Base-by-base conservation (phyloP, 2,888 invertebrate species). In the Dione juno region DNA sequence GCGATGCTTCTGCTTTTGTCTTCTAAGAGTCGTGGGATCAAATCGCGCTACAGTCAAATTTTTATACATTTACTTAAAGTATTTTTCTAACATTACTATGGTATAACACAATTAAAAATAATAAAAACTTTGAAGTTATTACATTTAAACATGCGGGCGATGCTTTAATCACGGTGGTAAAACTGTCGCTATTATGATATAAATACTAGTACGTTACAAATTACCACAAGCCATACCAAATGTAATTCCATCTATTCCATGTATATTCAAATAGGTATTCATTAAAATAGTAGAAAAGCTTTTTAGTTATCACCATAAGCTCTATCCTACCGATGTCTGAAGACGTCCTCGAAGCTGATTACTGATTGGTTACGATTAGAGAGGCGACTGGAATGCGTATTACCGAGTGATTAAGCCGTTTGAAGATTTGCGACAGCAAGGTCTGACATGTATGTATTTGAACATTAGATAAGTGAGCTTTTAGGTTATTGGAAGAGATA, bases 301-400 rank as follows among this genome's bases (percentile, higher is more conserved):
- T 14, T n/a, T 37, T 10, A 16, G 16, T 16, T n/a, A 16, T 37
- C 35, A 59, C 43, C 14, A 28, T 41, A 59, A 28, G 21, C 43
- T 61, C 28, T 45, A 45, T 61, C 61, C 6, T n/a, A n/a, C 45
- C 28, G 28, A 35, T 43, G 19, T 64, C 50, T 64, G 50, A 37
- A 48, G 64, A 64, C 64, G 64, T 50, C 14, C 9, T 41, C 64
- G 37, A 16, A 63, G 19, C 64, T 64, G 64, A 63, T 64, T 64
- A 64, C 45, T 54, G 68, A 63, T 68, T 68, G 45, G 61, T 54
- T 54, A 54, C 68, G 63, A 68, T 63, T 68, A 68, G 50, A 21
- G 59, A 68, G 61, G 53, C 59, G 68, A 68, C 63, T 52, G 53
- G 63, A 63, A 68, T 68, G 68, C 68, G 68, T 63, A 61, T 61